phyloP scores from a whole-genome alignment of 2,888 invertebrate genomes.

The Cyclophora albipunctata region DNA sequence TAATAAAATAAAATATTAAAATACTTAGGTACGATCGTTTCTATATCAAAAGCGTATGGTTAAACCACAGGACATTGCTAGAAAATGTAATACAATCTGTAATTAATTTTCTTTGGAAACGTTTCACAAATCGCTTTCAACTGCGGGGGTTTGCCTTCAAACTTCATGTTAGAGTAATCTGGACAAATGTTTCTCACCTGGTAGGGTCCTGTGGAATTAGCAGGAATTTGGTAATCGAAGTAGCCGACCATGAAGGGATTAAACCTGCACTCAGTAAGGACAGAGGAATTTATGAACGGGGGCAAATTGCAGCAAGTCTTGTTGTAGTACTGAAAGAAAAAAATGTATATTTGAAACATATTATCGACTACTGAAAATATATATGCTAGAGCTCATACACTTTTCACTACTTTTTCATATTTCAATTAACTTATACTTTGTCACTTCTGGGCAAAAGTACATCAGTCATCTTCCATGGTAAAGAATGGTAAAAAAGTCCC shows the following conservation, averaged over 20 bases:
- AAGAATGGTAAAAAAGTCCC: no score
- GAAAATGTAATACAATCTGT: constrained; percentile 4
- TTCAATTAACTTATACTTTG: no score
- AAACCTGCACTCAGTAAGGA: constrained; percentile 45
- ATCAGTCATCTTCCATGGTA: no score
- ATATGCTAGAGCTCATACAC: no score
- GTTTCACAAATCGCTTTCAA: background rate
- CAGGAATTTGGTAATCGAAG: constrained; percentile 27
- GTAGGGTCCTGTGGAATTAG: background rate
- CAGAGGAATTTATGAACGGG: constrained; percentile 31
- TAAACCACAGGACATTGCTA: background rate
- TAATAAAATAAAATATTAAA: background rate
- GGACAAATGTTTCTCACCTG: no score
- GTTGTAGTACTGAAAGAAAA: constrained; percentile 47
- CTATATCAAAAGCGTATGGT: background rate
- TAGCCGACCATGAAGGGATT: constrained; percentile 33
- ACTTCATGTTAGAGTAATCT: no score
- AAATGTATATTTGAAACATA: no score
- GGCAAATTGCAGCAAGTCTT: constrained; percentile 59
- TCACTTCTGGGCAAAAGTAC: no score
- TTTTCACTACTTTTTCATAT: no score
- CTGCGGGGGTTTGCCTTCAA: no score
- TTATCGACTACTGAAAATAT: no score
- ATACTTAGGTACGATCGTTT: background rate
- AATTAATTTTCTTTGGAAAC: constrained; percentile 10